phyloP scores from a whole-genome alignment of 2,888 invertebrate genomes.

The Cerceris ruficornis region DNA sequence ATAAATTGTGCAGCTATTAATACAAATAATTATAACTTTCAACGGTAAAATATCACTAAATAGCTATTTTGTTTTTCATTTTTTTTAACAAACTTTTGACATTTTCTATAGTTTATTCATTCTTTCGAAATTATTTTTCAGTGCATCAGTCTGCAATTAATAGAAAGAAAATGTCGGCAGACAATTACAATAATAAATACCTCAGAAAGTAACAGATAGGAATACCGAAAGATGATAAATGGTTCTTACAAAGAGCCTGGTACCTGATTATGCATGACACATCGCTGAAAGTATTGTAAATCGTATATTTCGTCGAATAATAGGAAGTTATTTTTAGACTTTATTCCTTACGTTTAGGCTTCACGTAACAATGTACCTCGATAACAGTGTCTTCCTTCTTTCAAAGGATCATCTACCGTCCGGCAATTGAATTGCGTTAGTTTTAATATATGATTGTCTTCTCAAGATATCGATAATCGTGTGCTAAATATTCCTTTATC shows the following conservation, averaged over 20 bases:
- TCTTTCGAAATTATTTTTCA: no score
- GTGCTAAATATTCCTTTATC: constrained; percentile 22
- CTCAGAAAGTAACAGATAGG: not conserved
- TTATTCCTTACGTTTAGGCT: not conserved
- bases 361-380: not conserved
- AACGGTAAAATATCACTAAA: no score
- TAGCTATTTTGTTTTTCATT: no score
- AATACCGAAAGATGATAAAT: not conserved
- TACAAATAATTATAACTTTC: no score
- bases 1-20: no score
- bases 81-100: no score
- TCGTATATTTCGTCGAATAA: not conserved
- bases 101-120: no score
- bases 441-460: not conserved
- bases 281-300: not conserved
- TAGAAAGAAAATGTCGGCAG: not conserved
- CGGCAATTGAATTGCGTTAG: constrained; percentile 25
- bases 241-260: not conserved
- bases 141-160: no score
- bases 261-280: constrained; percentile 31
- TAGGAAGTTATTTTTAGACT: not conserved
- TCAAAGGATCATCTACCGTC: constrained; percentile 30
- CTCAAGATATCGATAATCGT: not conserved
- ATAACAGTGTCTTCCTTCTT: constrained; percentile 15
- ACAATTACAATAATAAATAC: not conserved